These are phyloP conservation scores for Argopecten irradians DNA, from an alignment of 1,140 invertebrate species.

Conservation along the genomic window DNA sequence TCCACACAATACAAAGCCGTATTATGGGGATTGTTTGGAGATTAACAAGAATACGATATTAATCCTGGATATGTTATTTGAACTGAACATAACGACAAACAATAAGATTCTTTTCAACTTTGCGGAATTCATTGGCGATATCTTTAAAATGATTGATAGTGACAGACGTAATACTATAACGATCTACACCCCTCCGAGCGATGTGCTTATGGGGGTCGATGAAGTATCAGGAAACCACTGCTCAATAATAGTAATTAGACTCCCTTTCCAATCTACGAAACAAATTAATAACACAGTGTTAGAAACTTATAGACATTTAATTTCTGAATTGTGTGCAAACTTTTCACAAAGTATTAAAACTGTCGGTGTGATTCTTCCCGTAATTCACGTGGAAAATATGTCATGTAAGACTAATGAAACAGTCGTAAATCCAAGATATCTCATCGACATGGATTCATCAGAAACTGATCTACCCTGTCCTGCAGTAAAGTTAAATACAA, in stretches of 20 bases:
- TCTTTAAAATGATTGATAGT: neutral
- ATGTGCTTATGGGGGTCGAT: neutral
- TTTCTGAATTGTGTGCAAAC: neutral
- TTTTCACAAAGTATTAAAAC: neutral
- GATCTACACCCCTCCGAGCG: too few species aligned
- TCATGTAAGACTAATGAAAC: neutral
- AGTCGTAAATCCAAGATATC: neutral
- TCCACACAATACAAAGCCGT: neutral
- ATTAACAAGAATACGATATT: neutral
- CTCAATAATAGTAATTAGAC: neutral
- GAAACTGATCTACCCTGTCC: neutral
- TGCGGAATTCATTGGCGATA: neutral
- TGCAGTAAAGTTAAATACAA: neutral
- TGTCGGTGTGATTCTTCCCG: neutral
- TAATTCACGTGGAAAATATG: neutral
- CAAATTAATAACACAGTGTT: neutral
- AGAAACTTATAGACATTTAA: neutral
- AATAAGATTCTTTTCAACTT: neutral
- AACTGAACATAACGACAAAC: neutral
- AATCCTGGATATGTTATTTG: neutral
- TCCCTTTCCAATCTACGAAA: neutral
- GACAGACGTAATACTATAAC: neutral
- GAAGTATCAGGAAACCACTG: neutral
- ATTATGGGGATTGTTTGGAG: neutral
- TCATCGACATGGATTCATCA: neutral